A percentile compares a stretch with the other conserved stretches of the same genome.
Evolutionary conservation across 2,797 vertebrate species (phyloP).

Genomic region (Propithecus deckenii): DNA sequence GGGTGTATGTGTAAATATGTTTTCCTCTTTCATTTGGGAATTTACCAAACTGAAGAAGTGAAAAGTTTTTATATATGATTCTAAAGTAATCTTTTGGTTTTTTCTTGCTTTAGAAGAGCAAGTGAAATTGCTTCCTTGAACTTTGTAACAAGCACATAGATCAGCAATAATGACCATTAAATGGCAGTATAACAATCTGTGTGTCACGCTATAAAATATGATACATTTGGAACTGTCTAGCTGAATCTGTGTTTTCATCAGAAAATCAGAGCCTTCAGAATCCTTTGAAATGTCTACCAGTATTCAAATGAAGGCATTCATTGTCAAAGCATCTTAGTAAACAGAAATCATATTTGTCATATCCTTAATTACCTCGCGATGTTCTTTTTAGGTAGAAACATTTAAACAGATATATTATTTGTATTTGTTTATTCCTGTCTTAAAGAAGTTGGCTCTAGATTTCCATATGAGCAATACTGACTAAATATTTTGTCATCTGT

Average conservation of each 20-base stretch:
- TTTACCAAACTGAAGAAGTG: conserved; percentile 32
- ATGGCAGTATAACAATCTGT: background rate
- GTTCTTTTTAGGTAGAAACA: conserved; percentile 23
- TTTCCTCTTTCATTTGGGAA: background rate
- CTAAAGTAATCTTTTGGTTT: conserved; percentile 27
- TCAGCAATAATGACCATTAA: background rate
- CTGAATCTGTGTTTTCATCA: conserved; percentile 15
- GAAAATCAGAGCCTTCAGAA: conserved; percentile 46
- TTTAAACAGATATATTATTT: conserved; percentile 18
- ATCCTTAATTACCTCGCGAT: conserved; percentile 33
- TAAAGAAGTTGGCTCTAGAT: conserved; percentile 26
- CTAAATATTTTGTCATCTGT: conserved; percentile 63
- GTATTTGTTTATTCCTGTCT: background rate
- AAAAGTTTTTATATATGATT: background rate
- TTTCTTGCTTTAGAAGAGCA: background rate
- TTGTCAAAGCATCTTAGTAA: conserved; percentile 28
- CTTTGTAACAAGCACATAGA: background rate
- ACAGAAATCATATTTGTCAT: conserved; percentile 45
- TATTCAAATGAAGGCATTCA: conserved; percentile 3
- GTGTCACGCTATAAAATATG: background rate
- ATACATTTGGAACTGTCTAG: conserved; percentile 18
- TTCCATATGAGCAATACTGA: conserved; percentile 29
- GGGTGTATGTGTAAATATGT: background rate
- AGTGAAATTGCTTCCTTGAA: conserved; percentile 20
- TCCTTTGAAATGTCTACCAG: background rate